Conservation (phyloP, 2,888 invertebrate species). For the Tetragonula carbonaria region DNA sequence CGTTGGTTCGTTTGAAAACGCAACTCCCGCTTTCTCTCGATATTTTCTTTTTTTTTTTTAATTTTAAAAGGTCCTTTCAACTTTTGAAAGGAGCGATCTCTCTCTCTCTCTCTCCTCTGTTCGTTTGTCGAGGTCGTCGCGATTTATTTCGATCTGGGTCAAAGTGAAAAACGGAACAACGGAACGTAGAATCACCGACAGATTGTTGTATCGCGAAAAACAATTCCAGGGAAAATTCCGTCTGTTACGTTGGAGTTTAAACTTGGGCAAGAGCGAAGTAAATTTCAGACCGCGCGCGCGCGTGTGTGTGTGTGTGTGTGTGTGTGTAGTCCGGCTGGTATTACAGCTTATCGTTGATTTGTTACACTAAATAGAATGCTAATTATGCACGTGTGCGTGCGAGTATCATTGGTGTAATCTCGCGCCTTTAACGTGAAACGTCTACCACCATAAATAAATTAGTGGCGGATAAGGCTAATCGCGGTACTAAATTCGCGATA, state of each 20-base stretch:
- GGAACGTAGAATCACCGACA: too few species aligned
- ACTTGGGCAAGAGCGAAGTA: not conserved
- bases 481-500: not conserved
- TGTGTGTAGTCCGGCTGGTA: not conserved
- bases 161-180: too few species aligned
- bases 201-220: too few species aligned
- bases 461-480: not conserved
- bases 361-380: not conserved
- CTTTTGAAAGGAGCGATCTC: too few species aligned
- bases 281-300: not conserved
- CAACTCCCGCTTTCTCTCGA: not conserved
- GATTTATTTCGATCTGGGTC: not conserved
- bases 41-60: not conserved
- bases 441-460: not conserved
- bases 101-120: too few species aligned
- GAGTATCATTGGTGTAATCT: not conserved
- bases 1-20: not conserved
- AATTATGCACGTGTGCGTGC: not conserved
- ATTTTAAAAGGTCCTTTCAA: too few species aligned
- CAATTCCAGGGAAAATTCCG: too few species aligned
- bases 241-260: too few species aligned
- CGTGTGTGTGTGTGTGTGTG: too few species aligned
- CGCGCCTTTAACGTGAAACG: not conserved
- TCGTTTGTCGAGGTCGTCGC: not conserved
- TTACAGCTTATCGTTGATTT: slow-evolving; percentile 1